phyloP scores from a whole-genome alignment of 2,888 invertebrate species.

The Athalia cordata region DNA sequence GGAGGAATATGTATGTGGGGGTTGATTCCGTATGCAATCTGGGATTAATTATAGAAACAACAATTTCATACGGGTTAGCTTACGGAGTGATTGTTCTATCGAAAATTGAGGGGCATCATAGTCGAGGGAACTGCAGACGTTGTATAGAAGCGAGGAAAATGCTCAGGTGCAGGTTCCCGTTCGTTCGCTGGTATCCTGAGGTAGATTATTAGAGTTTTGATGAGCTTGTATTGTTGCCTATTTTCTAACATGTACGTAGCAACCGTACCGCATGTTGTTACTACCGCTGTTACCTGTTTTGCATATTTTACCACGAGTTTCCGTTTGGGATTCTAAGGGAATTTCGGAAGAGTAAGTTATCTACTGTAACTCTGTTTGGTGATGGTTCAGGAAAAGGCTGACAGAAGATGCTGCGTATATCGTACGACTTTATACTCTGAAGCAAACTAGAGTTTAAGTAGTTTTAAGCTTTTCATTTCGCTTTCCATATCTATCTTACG shows the following conservation, averaged over 20 bases:
- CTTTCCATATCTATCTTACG: neutral
- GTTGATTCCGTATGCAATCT: too few relatives aligned
- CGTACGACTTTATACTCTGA: too few relatives aligned
- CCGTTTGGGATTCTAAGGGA: slow-evolving; percentile 4
- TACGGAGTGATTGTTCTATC: neutral
- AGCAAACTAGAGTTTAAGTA: neutral
- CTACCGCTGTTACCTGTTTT: slow-evolving; percentile 5
- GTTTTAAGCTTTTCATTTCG: slow-evolving; percentile 2
- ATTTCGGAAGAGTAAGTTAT: slow-evolving; percentile 31
- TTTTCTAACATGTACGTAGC: neutral
- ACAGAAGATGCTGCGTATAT: slow-evolving; percentile 11
- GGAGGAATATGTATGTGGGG: too few relatives aligned
- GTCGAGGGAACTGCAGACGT: too few relatives aligned
- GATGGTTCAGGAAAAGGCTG: slow-evolving; percentile 28
- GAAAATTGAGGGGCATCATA: neutral
- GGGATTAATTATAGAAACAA: slow-evolving; percentile 42
- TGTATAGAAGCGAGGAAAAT: neutral
- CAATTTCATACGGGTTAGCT: slow-evolving; percentile 17
- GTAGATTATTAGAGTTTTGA: slow-evolving; percentile 18
- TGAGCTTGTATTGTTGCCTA: slow-evolving; percentile 1
- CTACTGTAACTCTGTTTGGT: neutral
- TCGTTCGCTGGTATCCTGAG: neutral
- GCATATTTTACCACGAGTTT: slow-evolving; percentile 38
- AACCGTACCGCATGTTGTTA: neutral
- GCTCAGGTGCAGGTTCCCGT: too few relatives aligned